Base-by-base conservation (phyloP, 2,888 invertebrate species). In the Vanessa cardui region DNA sequence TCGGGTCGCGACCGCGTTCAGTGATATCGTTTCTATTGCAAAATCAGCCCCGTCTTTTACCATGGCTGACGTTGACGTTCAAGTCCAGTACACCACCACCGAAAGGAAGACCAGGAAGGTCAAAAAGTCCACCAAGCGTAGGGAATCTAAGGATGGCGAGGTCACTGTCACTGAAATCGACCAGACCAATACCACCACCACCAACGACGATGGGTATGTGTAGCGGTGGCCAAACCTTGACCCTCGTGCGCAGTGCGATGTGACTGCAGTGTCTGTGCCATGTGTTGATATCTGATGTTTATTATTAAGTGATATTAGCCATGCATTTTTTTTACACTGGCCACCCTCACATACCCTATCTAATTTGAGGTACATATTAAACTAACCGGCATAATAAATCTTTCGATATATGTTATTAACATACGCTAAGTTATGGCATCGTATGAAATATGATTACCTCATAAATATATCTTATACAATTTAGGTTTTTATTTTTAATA, bases 81-180 rank as follows among this genome's bases (percentile, higher is more conserved):
- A 96, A 94, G 96, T 96, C 94, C 96, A 96, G 90, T 96, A 95
- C 88, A 96, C 96, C 86, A 95, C 96, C 86, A 96, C 97, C 83
- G 96, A 97, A 93, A 95, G 97, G 87, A 97, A 97, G 90, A 98
- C 97, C 94, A 96, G 97, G 93, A 98, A 97, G 94, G 97, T 97
- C 94, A 95, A 96, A 79, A 95, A 96, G 85, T 95, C 96, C 84
- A 95, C 96, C 81, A 95, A 96, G 89, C 95, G 96, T 86, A 96
- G 96, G 91, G 95, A 95, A 85, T 94, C 94, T 74, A 95, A 95
- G 86, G 95, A 95, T 84, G 94, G 95, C 83, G 97, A 97, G 89
- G 95, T 97, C 87, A 95, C 96, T 91, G 96, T 97, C 90, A 96
- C 96, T 80, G 97, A 97, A 93, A 89, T 96, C 87, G 95, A 95